phyloP scores from a whole-genome alignment of 2,888 invertebrate species.

The Sarcophaga rosellei region DNA sequence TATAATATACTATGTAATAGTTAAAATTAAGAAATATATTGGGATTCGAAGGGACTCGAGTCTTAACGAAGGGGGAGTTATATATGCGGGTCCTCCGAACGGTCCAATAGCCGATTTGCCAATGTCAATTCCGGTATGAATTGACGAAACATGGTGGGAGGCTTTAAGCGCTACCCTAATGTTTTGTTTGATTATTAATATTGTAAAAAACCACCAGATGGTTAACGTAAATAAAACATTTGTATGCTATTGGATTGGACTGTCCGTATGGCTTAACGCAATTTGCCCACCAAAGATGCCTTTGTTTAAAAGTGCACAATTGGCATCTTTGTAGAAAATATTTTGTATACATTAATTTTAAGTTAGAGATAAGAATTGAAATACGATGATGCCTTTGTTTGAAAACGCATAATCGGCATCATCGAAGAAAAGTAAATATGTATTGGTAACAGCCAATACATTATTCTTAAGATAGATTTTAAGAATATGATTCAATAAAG shows the following conservation, averaged over 20 bases:
- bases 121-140: neutral
- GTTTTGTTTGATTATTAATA: neutral
- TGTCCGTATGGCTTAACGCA: neutral
- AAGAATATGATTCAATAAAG: too few species aligned
- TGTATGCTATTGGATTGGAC: neutral
- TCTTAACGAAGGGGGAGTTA: conserved; percentile 37
- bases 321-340: neutral
- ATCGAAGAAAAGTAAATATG: too few species aligned
- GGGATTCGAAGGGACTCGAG: conserved; percentile 41
- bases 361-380: neutral
- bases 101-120: neutral
- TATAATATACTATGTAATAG: conserved; percentile 20
- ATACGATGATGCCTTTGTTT: neutral
- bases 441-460: too few species aligned
- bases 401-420: too few species aligned
- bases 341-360: neutral
- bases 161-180: neutral
- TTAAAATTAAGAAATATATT: conserved; percentile 16
- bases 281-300: neutral
- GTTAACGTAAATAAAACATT: neutral
- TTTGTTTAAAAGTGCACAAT: neutral
- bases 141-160: neutral
- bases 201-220: neutral
- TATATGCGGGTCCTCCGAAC: neutral
- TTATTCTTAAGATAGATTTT: too few species aligned